Conservation (phyloP, 2,113 vertebrate genomes). For the Thinocorus orbignyianus region DNA sequence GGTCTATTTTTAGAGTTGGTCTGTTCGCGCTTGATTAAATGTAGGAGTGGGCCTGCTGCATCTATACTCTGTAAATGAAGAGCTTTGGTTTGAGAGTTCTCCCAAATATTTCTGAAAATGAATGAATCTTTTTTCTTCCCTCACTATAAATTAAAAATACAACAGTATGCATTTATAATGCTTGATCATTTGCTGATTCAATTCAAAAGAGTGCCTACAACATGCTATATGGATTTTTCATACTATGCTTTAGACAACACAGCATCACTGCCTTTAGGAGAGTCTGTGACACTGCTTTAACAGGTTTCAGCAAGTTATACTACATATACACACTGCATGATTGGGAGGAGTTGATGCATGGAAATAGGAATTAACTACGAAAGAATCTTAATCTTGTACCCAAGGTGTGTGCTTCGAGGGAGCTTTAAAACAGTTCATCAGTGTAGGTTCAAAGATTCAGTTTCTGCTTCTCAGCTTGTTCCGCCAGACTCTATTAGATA, state of each 20-base stretch:
- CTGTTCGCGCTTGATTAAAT: neutral
- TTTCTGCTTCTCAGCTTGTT: neutral
- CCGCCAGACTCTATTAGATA: neutral
- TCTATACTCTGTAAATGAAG: neutral
- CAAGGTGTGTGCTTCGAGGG: neutral
- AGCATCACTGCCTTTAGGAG: neutral
- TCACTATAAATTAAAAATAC: neutral
- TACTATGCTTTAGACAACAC: neutral
- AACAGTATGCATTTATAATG: neutral
- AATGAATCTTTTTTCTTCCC: accelerated
- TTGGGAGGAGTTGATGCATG: neutral
- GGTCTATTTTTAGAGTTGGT: neutral
- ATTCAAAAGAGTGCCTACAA: neutral
- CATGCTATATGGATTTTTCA: neutral
- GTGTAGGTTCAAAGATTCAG: neutral
- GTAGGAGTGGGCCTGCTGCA: neutral
- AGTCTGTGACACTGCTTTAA: neutral
- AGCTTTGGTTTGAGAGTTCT: neutral
- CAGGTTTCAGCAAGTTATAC: neutral
- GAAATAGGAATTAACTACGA: neutral
- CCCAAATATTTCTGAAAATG: neutral
- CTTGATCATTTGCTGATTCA: neutral
- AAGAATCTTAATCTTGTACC: neutral
- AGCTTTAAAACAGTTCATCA: constrained; percentile 15
- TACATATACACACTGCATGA: neutral